Evolutionary conservation across 2,797 vertebrate species (phyloP).

Genomic region (Leucoraja ocellata): DNA sequence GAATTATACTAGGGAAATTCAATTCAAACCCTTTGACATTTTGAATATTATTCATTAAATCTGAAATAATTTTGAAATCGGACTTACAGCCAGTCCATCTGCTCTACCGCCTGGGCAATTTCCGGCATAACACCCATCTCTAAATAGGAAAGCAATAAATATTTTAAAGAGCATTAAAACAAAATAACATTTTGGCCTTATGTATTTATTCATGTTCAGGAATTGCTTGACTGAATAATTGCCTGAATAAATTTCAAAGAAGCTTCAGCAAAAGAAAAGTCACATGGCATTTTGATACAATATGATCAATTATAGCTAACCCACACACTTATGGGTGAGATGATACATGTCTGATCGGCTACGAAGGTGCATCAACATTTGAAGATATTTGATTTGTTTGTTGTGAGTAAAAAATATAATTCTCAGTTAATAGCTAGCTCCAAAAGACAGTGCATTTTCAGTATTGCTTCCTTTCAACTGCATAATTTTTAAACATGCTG

Average conservation of each 20-base stretch:
- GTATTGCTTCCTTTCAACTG: too few relatives aligned
- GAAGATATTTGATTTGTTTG: neutral
- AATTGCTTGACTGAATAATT: neutral
- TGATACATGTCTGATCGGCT: neutral
- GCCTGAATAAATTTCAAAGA: neutral
- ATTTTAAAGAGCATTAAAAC: neutral
- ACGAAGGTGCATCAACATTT: neutral
- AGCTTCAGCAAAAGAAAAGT: neutral
- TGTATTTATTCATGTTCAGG: neutral
- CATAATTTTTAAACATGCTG: neutral
- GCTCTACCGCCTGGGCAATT: constrained; percentile 92
- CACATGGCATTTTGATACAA: neutral
- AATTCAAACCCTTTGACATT: neutral
- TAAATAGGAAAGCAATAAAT: constrained; percentile 48
- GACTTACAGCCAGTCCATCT: constrained; percentile 98
- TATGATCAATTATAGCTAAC: neutral
- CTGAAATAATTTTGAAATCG: neutral
- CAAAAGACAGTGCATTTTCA: neutral
- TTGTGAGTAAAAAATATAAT: too few relatives aligned
- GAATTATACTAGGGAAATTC: neutral
- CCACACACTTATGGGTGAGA: neutral
- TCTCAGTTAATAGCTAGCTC: too few relatives aligned
- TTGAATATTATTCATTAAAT: neutral
- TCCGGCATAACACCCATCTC: constrained; percentile 98
- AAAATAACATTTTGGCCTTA: neutral